A percentile compares a stretch with the other conserved stretches of the same genome.
Conservation (phyloP, 2,888 invertebrate genomes). For the Caenorhabditis doughertyi region DNA sequence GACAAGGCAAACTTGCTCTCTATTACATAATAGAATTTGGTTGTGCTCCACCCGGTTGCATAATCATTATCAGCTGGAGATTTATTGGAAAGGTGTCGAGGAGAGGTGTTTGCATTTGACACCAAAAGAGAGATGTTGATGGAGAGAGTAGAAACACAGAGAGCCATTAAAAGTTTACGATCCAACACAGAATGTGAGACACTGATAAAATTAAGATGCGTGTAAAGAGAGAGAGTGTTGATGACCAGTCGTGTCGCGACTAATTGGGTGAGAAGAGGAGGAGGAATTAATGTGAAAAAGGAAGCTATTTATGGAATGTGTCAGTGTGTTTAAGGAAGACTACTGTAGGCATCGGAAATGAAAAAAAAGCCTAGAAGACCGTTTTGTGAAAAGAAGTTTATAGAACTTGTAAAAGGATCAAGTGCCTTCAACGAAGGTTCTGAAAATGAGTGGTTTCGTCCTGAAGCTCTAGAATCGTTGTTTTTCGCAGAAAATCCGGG, state of each 20-base stretch:
- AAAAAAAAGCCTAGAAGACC: too few relatives aligned
- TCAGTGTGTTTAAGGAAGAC: background rate
- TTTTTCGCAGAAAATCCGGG: too few relatives aligned
- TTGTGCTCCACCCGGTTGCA: slow-evolving; percentile 41
- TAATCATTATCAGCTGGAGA: slow-evolving; percentile 41
- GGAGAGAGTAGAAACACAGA: background rate
- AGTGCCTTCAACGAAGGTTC: too few relatives aligned
- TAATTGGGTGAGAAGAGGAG: background rate
- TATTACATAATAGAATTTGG: slow-evolving; percentile 26
- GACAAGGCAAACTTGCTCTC: slow-evolving; percentile 3
- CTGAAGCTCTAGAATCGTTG: too few relatives aligned
- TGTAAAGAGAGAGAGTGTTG: background rate
- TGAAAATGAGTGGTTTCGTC: too few relatives aligned
- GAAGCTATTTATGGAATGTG: slow-evolving; percentile 7
- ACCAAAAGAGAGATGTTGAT: slow-evolving; percentile 5
- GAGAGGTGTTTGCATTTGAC: too few relatives aligned
- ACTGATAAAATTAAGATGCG: slow-evolving; percentile 26
- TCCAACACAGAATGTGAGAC: background rate
- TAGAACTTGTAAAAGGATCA: too few relatives aligned
- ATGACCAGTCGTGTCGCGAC: slow-evolving; percentile 21
- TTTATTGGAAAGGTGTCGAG: slow-evolving; percentile 25
- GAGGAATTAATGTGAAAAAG: background rate
- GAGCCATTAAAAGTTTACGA: slow-evolving; percentile 47
- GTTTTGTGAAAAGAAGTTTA: background rate
- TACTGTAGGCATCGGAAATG: slow-evolving; percentile 3